A percentile compares a stretch with the other conserved stretches of the same genome.
phyloP scores from a whole-genome alignment of 2,797 vertebrate species.

The Melanogrammus aeglefinus region DNA sequence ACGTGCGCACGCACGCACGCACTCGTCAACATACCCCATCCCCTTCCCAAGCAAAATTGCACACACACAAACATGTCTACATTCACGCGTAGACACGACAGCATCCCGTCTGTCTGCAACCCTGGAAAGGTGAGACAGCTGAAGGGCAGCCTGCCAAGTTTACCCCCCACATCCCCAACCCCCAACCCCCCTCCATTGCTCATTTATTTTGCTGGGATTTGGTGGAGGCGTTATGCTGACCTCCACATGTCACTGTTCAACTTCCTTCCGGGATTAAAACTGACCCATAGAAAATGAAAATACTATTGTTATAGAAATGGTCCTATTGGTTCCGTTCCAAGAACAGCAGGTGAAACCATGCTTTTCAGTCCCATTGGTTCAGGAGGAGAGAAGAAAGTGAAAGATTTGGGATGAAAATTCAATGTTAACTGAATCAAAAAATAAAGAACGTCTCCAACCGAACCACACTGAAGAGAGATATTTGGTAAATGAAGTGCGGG shows the following conservation, averaged over 20 bases:
- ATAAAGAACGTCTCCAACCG: conserved; percentile 38
- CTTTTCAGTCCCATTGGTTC: conserved; percentile 20
- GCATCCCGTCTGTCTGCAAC: conserved; percentile 25
- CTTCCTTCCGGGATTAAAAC: conserved; percentile 36
- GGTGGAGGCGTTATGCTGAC: conserved; percentile 11
- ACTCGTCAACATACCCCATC: conserved; percentile 25
- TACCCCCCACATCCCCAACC: conserved; percentile 26
- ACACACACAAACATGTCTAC: conserved; percentile 4
- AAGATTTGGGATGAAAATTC: not conserved
- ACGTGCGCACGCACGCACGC: conserved; percentile 29
- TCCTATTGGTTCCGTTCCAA: conserved; percentile 30
- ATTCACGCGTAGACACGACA: conserved; percentile 29
- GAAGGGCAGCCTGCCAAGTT: conserved; percentile 21
- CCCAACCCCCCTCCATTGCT: conserved; percentile 19
- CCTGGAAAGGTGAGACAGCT: conserved; percentile 18
- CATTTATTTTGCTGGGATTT: conserved; percentile 18
- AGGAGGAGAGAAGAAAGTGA: conserved; percentile 13
- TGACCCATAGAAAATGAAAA: conserved; percentile 28
- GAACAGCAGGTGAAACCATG: conserved; percentile 39
- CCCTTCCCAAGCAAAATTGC: not conserved
- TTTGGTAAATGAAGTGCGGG: conserved; percentile 47
- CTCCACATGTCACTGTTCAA: conserved; percentile 21
- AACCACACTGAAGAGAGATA: conserved; percentile 46
- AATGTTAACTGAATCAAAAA: conserved; percentile 32
- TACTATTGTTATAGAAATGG: conserved; percentile 7